Evolutionary conservation across 2,797 vertebrate genomes (phyloP), one percentile per base, ranked within the genome.

Genomic region (Brotula barbata): DNA sequence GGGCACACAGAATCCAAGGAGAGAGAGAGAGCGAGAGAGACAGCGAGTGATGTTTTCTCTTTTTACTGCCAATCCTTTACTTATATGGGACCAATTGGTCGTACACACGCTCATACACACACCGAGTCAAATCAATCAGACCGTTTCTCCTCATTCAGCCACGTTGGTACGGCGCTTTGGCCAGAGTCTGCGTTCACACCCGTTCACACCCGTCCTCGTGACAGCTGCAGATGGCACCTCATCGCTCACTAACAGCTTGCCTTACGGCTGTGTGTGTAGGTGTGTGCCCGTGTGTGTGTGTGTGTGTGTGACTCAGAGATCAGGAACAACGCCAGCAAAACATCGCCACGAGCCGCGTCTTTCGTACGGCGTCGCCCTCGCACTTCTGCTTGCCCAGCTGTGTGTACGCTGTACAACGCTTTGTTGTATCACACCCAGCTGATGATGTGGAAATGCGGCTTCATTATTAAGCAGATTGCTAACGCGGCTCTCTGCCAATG

Each of bases 101-200:
- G 25, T 28, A 43, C 43, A 36, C 37, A n/a, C 40, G 45, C 7
- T n/a, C 23, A n/a, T 23, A 20, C 20, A 13, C 33, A n/a, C 4
- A 28, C 25, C 25, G 8, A 28, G 8, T 28, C 41, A 11, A 8
- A 53, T 65, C 76, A 85, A 64, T 78, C 59, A 73, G 25, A 41
- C 49, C 9, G 63, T 88, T 90, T 88, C 84, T 86, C 77, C 78
- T 77, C 84, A 74, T 56, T 64, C 75, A 56, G 79, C 66, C 75
- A 77, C 73, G 65, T 62, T 87, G 78, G 64, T 74, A 75, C 85
- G 86, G 52, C 56, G 71, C 74, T 67, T 74, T 63, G 60, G 58
- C 80, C 74, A 81, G 76, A 81, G 71, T 83, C 74, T 80, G 77
- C 71, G 73, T 88, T 81, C 72, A 77, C 59, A 57, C 65, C 65